Percentiles rank a stretch among this genome's conserved stretches.
Conservation (phyloP, 2,113 vertebrate species). For the Cynocephalus volans region DNA sequence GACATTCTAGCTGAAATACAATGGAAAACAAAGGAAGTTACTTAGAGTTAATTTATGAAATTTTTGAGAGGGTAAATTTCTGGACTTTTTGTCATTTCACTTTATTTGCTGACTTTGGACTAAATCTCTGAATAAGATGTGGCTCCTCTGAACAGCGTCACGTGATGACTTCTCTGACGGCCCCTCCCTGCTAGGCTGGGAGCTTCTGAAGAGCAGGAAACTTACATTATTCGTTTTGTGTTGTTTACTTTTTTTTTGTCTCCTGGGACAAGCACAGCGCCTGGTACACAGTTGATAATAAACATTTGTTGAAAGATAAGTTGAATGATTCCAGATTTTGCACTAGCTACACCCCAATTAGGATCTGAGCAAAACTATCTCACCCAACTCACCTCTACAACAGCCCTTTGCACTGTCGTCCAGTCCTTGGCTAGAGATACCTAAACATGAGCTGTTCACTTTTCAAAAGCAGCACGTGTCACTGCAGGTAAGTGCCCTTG, state of each 20-base stretch:
- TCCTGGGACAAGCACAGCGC: background rate
- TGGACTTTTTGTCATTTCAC: background rate
- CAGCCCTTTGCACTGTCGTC: background rate
- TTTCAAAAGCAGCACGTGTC: background rate
- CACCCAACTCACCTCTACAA: background rate
- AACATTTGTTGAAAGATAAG: background rate
- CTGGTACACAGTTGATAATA: background rate
- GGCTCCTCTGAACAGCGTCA: background rate
- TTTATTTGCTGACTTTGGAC: background rate
- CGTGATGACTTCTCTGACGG: background rate
- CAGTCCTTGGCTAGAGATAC: background rate
- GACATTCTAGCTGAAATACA: background rate
- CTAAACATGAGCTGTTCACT: background rate
- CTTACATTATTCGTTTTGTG: background rate
- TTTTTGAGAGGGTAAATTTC: background rate
- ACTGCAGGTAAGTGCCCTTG: background rate
- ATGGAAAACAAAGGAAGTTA: slow-evolving; percentile 18
- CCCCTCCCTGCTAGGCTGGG: background rate
- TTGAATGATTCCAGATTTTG: background rate
- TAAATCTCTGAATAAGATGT: background rate
- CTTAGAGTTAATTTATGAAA: background rate
- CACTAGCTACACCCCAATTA: too few species aligned
- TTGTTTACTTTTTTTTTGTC: background rate
- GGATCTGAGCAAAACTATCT: background rate
- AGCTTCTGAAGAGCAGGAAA: background rate